Base-by-base conservation (phyloP, 2,888 invertebrate species). In the Desoria tigrina region DNA sequence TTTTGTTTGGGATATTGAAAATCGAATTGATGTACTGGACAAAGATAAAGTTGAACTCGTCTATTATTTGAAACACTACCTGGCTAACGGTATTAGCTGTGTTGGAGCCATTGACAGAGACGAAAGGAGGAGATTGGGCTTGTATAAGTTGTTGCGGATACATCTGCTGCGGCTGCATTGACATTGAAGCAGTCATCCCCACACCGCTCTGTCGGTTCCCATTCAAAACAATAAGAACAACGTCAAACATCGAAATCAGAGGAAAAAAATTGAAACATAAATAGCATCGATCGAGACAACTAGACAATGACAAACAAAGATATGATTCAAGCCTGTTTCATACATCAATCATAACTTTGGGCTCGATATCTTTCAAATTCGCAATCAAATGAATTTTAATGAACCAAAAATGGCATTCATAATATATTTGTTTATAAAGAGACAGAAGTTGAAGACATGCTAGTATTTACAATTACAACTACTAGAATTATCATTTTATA, bases 41-140 rank as follows among this genome's bases (percentile, higher is more conserved):
- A 32, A 45, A 21, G 6, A 45, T 45, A 6, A 45, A 45, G 45
- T 45, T n/a, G 45, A 45, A 16, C 21, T 45, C 21, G 45, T 45
- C 45, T 45, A 18, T 45, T 16, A 45, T 18, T 45, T 45, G 45
- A 45, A 45, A 45, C 21, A 61, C 69, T 71, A 76, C 76, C 76
- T 76, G 74, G 69, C 76, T 76, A 74, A 76, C 76, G 65, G 72
- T 70, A 67, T 68, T 72, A 63, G 74, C 76, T 60, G 74, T 71
- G 57, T 69, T 63, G 61, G 71, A 58, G 58, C 7, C n/a, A 21
- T 45, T 16, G 27, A n/a, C n/a, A 18, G 57, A 68, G 67, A 60
- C 42, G 66, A 65, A 61, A 53, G 67, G 51, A 68, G 67, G 63
- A 54, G 66, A 67, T 57, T 71, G 61, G 69, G 57, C 61, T 58